Conservation (phyloP, 2,888 invertebrate species). For the Arrhopalites spinosus region DNA sequence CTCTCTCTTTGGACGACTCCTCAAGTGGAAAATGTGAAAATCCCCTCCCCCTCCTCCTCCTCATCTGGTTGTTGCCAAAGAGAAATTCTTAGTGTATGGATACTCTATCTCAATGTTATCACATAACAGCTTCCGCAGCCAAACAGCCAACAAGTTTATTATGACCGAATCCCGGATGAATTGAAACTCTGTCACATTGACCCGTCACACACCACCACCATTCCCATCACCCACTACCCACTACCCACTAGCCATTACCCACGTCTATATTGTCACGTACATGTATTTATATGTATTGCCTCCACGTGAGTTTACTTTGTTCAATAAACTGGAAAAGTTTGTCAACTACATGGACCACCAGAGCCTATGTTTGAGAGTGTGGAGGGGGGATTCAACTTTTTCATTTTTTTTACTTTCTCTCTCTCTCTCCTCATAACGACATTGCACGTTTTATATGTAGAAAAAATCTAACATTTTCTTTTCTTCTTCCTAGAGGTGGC, state of each 20-base stretch:
- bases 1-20: not conserved
- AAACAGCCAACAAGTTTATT: slow-evolving; percentile 43
- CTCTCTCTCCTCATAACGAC: too few relatives aligned
- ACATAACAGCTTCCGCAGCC: slow-evolving; percentile 28
- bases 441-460: too few relatives aligned
- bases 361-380: too few relatives aligned
- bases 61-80: too few relatives aligned
- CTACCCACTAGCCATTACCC: not conserved
- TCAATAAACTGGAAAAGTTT: slow-evolving; percentile 9
- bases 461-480: too few relatives aligned
- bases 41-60: not conserved
- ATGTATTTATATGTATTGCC: not conserved
- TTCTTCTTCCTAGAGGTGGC: not conserved
- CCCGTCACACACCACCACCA: not conserved
- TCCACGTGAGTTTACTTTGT: slow-evolving; percentile 6
- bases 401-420: too few relatives aligned
- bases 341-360: too few relatives aligned
- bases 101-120: not conserved
- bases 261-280: too few relatives aligned
- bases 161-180: slow-evolving; percentile 38
- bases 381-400: too few relatives aligned
- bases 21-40: slow-evolving; percentile 16
- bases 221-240: not conserved
- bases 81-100: too few relatives aligned
- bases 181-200: slow-evolving; percentile 31